Conservation (phyloP, 1,140 invertebrate species). For the Leptopilina clavipes region DNA sequence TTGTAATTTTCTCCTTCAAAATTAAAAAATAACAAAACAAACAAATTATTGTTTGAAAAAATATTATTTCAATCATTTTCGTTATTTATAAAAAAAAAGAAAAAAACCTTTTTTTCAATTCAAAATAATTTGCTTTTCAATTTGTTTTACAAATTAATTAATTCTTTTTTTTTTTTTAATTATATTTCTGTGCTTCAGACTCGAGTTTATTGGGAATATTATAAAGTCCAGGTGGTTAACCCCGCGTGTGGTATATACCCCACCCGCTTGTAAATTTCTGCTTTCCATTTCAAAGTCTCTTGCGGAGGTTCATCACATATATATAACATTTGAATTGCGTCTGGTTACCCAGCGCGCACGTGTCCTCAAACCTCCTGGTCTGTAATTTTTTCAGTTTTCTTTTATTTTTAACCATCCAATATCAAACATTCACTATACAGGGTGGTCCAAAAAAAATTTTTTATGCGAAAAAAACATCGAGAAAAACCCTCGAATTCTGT, state of each 20-base stretch:
- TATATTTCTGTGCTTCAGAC: background rate
- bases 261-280: background rate
- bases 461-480: no score
- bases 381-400: background rate
- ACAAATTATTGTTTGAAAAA: no score
- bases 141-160: no score
- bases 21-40: no score
- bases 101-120: no score
- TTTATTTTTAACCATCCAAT: background rate
- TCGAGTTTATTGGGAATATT: background rate
- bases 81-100: no score
- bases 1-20: no score
- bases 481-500: no score
- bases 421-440: no score
- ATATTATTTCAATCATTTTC: no score
- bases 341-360: background rate
- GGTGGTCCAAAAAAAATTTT: no score
- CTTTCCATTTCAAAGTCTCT: background rate
- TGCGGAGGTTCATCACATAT: background rate
- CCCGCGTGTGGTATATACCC: background rate
- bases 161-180: background rate
- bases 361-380: constrained; percentile 7
- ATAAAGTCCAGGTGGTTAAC: constrained; percentile 8
- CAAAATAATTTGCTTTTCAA: no score
- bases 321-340: background rate